Conservation (phyloP, 1,140 invertebrate genomes). For the Aphis gossypii region DNA sequence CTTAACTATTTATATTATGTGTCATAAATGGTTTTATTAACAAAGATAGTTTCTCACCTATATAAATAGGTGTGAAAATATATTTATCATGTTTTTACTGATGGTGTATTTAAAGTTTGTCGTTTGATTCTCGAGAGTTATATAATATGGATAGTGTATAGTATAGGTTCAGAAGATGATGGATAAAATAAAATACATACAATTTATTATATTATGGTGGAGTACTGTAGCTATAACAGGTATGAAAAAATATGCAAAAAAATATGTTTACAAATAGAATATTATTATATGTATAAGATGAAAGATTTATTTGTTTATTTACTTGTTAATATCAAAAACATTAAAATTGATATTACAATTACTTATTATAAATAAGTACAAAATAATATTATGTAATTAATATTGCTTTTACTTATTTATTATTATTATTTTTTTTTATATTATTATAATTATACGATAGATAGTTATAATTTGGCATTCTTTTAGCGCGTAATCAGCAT, state of each 20-base stretch:
- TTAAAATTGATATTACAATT: too few species aligned
- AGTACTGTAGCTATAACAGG: neutral
- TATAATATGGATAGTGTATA: neutral
- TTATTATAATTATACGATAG: too few species aligned
- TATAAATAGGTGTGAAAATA: constrained; percentile 26
- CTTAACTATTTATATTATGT: constrained; percentile 26
- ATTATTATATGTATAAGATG: neutral
- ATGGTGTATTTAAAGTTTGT: neutral
- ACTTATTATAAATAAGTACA: too few species aligned
- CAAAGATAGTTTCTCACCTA: neutral
- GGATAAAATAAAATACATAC: neutral
- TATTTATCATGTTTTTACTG: neutral
- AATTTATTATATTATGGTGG: too few species aligned
- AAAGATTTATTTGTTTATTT: neutral
- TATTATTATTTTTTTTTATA: too few species aligned
- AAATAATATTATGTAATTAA: too few species aligned
- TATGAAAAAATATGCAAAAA: neutral
- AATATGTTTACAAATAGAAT: neutral
- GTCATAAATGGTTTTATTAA: constrained; percentile 34
- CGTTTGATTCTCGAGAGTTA: neutral
- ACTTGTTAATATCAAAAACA: too few species aligned
- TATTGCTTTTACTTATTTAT: too few species aligned
- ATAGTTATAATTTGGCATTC: too few species aligned
- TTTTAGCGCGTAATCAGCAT: too few species aligned
- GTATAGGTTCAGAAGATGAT: neutral